These are phyloP conservation scores for Acanthopagrus latus DNA, from an alignment of 2,797 vertebrate species.

Conservation along the genomic window DNA sequence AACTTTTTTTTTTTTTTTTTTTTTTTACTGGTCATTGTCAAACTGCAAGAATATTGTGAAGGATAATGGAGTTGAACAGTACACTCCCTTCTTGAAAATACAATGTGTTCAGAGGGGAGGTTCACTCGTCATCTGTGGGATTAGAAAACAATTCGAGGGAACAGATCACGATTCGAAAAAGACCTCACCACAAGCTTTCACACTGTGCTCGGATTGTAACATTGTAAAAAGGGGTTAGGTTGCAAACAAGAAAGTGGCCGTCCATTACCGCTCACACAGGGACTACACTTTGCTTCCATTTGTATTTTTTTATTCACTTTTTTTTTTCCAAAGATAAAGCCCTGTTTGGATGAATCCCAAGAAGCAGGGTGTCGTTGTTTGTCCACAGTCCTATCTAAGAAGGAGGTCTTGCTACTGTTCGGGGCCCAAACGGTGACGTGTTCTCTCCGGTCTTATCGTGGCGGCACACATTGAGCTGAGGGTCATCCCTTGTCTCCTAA, in stretches of 20 bases:
- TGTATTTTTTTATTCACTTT: constrained; percentile 16
- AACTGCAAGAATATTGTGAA: not conserved
- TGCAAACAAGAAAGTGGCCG: not conserved
- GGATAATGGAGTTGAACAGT: not conserved
- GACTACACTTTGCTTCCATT: not conserved
- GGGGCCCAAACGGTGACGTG: not conserved
- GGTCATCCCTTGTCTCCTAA: constrained; percentile 17
- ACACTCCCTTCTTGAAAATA: not conserved
- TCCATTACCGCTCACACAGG: not conserved
- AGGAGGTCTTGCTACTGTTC: constrained; percentile 14
- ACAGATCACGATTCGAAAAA: too few species aligned
- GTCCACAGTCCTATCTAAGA: constrained; percentile 27
- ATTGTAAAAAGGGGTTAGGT: not conserved
- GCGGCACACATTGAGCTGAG: constrained; percentile 59
- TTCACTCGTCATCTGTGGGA: not conserved
- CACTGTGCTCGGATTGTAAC: not conserved
- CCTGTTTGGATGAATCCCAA: constrained; percentile 33
- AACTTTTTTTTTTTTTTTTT: too few species aligned
- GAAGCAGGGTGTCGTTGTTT: constrained; percentile 24
- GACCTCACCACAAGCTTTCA: not conserved
- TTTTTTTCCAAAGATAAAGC: constrained; percentile 21
- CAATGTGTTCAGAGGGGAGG: not conserved
- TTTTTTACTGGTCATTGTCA: not conserved
- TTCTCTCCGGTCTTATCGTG: constrained; percentile 54
- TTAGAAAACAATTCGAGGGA: not conserved